A percentile compares a stretch with the other conserved stretches of the same genome.
Conservation (phyloP, 2,797 vertebrate species). For the Margarornis squamiger region DNA sequence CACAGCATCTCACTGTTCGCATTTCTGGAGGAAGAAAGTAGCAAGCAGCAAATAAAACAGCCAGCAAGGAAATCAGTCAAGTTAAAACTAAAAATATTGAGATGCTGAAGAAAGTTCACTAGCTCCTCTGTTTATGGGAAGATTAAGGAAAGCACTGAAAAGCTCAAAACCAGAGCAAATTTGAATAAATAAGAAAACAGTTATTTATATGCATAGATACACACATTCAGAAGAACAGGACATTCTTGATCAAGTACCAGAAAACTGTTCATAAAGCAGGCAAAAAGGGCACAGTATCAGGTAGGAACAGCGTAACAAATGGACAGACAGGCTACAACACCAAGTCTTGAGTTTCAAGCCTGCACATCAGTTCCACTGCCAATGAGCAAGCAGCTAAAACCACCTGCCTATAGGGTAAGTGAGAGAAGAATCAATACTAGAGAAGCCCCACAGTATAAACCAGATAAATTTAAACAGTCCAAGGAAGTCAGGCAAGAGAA, state of each 20-base stretch:
- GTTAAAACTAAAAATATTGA: conserved; percentile 24
- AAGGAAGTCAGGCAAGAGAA: conserved; percentile 1
- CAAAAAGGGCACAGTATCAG: not conserved
- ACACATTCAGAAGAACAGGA: conserved; percentile 3
- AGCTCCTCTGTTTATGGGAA: not conserved
- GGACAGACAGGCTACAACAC: not conserved
- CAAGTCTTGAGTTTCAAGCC: not conserved
- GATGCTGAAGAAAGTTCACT: not conserved
- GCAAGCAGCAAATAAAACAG: conserved; percentile 51
- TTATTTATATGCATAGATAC: conserved; percentile 29
- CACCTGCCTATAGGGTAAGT: not conserved
- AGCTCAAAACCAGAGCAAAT: conserved; percentile 31
- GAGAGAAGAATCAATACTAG: not conserved
- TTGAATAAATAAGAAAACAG: conserved; percentile 6
- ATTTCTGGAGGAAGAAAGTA: conserved; percentile 43
- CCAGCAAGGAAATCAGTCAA: conserved; percentile 18
- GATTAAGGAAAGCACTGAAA: conserved; percentile 9
- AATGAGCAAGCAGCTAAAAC: not conserved
- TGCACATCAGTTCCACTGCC: not conserved
- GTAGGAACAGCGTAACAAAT: not conserved
- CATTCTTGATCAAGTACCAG: conserved; percentile 2
- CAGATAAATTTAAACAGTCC: not conserved
- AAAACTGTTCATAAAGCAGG: conserved; percentile 2
- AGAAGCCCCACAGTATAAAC: not conserved
- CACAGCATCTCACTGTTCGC: conserved; percentile 30